phyloP scores from a whole-genome alignment of 1,140 invertebrate genomes.

The Theocolax elegans region DNA sequence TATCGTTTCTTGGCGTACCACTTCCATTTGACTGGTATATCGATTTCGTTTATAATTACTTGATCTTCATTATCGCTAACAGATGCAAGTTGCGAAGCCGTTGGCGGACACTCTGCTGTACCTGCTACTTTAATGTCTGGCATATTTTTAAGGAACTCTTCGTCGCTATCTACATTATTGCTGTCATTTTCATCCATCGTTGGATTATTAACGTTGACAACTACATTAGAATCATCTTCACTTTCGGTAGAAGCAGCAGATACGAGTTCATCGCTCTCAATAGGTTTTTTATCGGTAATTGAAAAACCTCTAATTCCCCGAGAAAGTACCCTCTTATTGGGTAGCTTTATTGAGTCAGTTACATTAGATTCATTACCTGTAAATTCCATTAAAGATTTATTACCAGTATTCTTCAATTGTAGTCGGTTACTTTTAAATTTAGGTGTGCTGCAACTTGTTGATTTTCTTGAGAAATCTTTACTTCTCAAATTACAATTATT shows the following conservation, averaged over 20 bases:
- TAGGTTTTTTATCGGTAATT: background rate
- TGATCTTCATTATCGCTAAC: background rate
- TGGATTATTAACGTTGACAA: background rate
- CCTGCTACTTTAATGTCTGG: conserved; percentile 51
- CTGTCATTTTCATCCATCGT: no score
- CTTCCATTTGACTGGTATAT: background rate
- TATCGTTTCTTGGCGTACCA: conserved; percentile 19
- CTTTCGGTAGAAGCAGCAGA: background rate
- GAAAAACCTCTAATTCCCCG: background rate
- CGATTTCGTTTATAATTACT: background rate
- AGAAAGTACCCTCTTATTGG: background rate
- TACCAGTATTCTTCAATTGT: background rate
- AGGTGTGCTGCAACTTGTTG: background rate
- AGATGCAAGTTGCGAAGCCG: conserved; percentile 39
- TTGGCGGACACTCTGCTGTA: conserved; percentile 47
- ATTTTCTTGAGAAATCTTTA: background rate
- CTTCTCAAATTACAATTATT: background rate
- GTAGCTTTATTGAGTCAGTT: background rate
- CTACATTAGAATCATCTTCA: conserved; percentile 1
- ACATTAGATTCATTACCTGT: no score
- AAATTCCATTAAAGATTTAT: no score
- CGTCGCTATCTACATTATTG: conserved; percentile 8
- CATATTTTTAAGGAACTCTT: conserved; percentile 51
- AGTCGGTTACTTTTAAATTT: no score
- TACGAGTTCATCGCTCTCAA: conserved; percentile 8